Percentiles rank a stretch among this genome's conserved stretches.
Evolutionary conservation across 2,888 invertebrate species (phyloP).

Genomic region (Ecdyonurus torrentis): DNA sequence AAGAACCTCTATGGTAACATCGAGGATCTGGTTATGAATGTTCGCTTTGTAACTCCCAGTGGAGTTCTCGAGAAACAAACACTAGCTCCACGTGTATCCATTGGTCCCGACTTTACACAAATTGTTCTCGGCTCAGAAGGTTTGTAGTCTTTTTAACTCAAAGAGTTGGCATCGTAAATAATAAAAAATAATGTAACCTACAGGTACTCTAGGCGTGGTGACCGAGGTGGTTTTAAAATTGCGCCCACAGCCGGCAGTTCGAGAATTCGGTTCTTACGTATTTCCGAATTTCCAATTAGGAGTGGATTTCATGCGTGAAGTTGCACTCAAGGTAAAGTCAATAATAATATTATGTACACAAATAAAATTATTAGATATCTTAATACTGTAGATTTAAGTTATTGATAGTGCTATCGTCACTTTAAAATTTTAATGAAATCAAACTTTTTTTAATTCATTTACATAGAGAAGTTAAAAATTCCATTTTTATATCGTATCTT

Average conservation of each 20-base stretch:
- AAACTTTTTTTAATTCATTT: background rate
- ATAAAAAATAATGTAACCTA: no score
- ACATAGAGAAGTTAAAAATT: no score
- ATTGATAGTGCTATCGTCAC: background rate
- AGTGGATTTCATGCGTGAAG: conserved; percentile 35
- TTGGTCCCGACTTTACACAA: conserved; percentile 39
- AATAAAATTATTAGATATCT: no score
- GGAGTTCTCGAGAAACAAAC: conserved; percentile 33
- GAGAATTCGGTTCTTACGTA: conserved; percentile 37
- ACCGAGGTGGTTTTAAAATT: conserved; percentile 40
- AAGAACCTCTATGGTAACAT: conserved; percentile 42
- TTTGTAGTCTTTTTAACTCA: no score
- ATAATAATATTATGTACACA: no score
- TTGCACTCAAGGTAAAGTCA: conserved; percentile 29
- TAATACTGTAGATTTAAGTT: no score
- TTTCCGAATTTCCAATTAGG: conserved; percentile 38
- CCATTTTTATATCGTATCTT: no score
- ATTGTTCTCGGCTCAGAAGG: conserved; percentile 38
- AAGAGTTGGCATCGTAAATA: no score
- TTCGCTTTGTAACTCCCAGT: conserved; percentile 34
- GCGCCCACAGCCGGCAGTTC: conserved; percentile 32
- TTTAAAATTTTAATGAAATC: background rate
- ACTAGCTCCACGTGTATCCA: conserved; percentile 33
- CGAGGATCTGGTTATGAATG: conserved; percentile 36
- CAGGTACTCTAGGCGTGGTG: conserved; percentile 37